Conservation (phyloP, 1,140 invertebrate genomes). For the Drosophila ironensis region DNA sequence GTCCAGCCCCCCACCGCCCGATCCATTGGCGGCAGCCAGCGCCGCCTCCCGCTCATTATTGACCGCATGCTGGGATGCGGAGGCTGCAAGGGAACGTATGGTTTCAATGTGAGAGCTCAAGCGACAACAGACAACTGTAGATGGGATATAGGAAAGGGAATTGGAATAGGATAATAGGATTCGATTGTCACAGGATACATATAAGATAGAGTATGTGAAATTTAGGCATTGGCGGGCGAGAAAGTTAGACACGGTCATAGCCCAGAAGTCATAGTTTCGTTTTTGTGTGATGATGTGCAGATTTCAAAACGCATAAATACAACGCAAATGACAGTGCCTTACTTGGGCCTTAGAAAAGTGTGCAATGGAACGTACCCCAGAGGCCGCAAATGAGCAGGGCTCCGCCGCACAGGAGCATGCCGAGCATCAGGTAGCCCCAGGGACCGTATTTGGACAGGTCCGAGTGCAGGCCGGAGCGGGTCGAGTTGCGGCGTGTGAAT, state of each 20-base stretch:
- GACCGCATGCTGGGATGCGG: slow-evolving; percentile 77
- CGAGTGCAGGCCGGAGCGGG: slow-evolving; percentile 70
- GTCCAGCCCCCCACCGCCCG: slow-evolving; percentile 38
- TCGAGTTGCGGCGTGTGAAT: slow-evolving; percentile 71
- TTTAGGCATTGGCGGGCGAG: slow-evolving; percentile 1
- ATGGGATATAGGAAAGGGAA: background rate
- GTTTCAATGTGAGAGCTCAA: slow-evolving; percentile 81
- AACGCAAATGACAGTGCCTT: slow-evolving; percentile 61
- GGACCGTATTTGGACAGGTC: slow-evolving; percentile 85
- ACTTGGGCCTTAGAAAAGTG: slow-evolving; percentile 57
- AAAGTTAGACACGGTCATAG: slow-evolving; percentile 49
- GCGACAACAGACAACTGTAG: slow-evolving; percentile 78
- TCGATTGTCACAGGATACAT: background rate
- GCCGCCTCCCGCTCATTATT: slow-evolving; percentile 78
- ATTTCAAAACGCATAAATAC: slow-evolving; percentile 55
- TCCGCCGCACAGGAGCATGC: slow-evolving; percentile 85
- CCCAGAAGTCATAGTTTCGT: slow-evolving; percentile 11
- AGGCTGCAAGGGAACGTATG: slow-evolving; percentile 80
- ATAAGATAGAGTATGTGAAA: background rate
- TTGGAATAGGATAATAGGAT: background rate
- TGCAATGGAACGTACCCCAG: slow-evolving; percentile 83
- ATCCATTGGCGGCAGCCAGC: slow-evolving; percentile 64
- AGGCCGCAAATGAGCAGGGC: slow-evolving; percentile 86
- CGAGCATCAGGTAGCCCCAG: slow-evolving; percentile 86
- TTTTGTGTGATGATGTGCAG: slow-evolving; percentile 20